Evolutionary conservation across 1,140 invertebrate species (phyloP), one percentile per base, ranked within the genome.

Genomic region (Polypedilum pembai): DNA sequence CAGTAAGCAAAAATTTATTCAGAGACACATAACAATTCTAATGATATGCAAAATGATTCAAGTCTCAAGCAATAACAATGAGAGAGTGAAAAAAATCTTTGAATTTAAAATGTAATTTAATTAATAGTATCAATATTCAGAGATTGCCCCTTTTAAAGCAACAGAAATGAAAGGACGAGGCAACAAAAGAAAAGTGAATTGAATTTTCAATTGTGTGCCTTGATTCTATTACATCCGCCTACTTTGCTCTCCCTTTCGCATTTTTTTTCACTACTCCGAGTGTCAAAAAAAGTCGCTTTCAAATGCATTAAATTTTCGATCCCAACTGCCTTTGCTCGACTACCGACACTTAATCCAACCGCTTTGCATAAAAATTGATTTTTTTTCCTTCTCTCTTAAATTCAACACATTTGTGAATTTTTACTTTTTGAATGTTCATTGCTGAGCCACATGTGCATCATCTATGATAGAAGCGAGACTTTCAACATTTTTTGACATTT

Each of bases 281-380:
- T 73, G 72, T 24, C 21, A 73, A 73, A 73, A 73, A 40, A 73
- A 40, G n/a, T 73, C 21, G 45, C n/a, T 56, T 69, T 69, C 65
- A 69, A 69, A 69, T 69, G 65, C 65, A 69, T 69, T 56, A 69
- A 69, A 20, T 18, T 21, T 69, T 69, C 65, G 65, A 69, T 69
- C 20, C 65, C 65, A 8, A 18, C 8, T 20, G 65, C 17, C 65
- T 56, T 69, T 69, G 24, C 24, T 33, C 24, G 24, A 33, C 24
- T 33, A 33, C 24, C 24, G 24, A 33, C 24, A 69, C 65, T 69
- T 69, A 69, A 69, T 69, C 65, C 65, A 69, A 7, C 18, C 18
- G 20, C 65, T 69, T 69, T 69, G 20, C 65, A 69, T 69, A 69
- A 69, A 69, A 56, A 56, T 76, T 79, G 75, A 74, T 74, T 74